Percentiles rank a stretch among this genome's conserved stretches.
Conservation (phyloP, 2,888 invertebrate genomes). For the Machimus rusticus region DNA sequence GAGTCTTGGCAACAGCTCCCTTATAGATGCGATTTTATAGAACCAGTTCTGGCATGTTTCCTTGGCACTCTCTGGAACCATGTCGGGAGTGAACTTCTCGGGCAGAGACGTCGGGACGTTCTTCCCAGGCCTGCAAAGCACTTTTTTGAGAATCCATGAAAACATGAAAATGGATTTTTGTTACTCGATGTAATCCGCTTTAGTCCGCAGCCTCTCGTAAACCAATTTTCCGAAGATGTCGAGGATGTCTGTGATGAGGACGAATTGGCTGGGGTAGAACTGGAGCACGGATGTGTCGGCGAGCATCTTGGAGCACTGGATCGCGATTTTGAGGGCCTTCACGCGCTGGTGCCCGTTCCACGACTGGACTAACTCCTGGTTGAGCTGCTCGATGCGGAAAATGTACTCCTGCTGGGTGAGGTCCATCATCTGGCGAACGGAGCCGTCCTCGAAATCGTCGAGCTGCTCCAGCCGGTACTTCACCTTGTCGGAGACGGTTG, state of each 20-base stretch:
- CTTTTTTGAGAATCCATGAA: background rate
- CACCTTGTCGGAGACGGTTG: conserved; percentile 83
- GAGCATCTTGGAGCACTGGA: conserved; percentile 94
- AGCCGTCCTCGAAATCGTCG: conserved; percentile 92
- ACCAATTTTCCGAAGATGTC: conserved; percentile 94
- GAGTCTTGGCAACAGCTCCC: conserved; percentile 90
- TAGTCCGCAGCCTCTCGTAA: conserved; percentile 80
- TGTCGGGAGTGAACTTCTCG: conserved; percentile 77
- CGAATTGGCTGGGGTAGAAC: conserved; percentile 98
- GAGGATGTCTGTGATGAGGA: conserved; percentile 92
- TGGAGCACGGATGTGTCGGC: conserved; percentile 88
- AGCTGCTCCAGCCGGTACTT: conserved; percentile 90
- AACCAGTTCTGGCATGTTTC: conserved; percentile 99
- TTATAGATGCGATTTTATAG: conserved; percentile 96
- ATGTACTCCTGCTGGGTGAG: conserved; percentile 93
- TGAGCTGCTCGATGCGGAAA: conserved; percentile 86
- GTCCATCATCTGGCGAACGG: conserved; percentile 85
- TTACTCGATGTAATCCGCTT: conserved; percentile 71
- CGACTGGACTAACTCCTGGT: conserved; percentile 86
- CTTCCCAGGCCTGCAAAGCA: conserved; percentile 64
- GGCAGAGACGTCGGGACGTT: conserved; percentile 65
- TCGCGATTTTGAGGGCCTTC: conserved; percentile 94
- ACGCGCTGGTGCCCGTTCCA: conserved; percentile 96
- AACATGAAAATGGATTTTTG: conserved; percentile 48
- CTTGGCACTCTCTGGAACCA: conserved; percentile 85